Evolutionary conservation across 2,113 vertebrate species (phyloP), one percentile per base, ranked within the genome.

Genomic region (Raphicerus campestris): DNA sequence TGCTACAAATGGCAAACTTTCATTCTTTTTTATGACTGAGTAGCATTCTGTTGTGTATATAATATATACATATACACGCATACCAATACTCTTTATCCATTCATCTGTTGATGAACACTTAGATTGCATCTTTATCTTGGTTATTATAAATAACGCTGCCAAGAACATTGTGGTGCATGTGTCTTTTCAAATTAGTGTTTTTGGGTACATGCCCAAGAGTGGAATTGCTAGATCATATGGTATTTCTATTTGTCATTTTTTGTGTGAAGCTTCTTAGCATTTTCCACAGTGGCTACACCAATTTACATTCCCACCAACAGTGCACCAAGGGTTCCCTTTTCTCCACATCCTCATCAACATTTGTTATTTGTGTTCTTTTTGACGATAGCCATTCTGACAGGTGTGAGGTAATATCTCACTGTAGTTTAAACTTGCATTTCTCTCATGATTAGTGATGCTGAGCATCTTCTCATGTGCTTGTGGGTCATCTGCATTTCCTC

Each of bases 121-220:
- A 82, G 20, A 22, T 55, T 26, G n/a, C 49, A n/a, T 53, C 49
- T n/a, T 0, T 53, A 35, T 82, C 49, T 53, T 82, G 19, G 49
- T 51, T 35, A 35, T 53, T 53, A n/a, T 26, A 82, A 35, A 55
- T 26, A 26, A 39, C 5, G 22, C 51, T 82, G 51, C 51, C 26
- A 8, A 26, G 7, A 82, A 55, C 32, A 1, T 16, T 26, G 51
- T 35, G 51, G 30, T 55, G 22, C 0, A 0, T 82, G 51, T 55
- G 51, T 82, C 51, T 82, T 55, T 55, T 35, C 32, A 24, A 53
- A 53, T 82, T 82, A 35, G 20, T 81, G 49, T 53, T 35, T 82
- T 55, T 0, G 20, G 80, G 6, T 53, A 24, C 28, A 22, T 53
- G 32, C 19, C 19, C 19, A 53, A 51, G 78, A 35, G 19, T 9